These are phyloP conservation scores for Egretta garzetta DNA, from an alignment of 2,113 vertebrate genomes.

Conservation along the genomic window DNA sequence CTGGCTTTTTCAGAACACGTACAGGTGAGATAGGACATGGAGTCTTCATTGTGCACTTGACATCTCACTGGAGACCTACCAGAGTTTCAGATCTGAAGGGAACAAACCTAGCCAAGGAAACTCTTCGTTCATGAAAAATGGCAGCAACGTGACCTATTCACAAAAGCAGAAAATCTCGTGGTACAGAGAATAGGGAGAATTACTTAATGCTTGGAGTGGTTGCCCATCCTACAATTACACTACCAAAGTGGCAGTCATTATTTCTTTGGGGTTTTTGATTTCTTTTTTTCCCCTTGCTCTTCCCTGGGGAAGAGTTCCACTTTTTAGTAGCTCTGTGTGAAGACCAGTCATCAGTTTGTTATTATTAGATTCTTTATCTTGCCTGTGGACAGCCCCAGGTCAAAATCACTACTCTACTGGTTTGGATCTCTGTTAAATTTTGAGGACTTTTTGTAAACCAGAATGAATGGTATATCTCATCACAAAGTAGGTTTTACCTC, in stretches of 20 bases:
- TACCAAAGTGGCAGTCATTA: not conserved
- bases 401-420: not conserved
- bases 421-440: not conserved
- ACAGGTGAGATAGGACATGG: not conserved
- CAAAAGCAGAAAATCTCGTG: not conserved
- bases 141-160: not conserved
- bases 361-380: not conserved
- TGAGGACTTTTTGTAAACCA: not conserved
- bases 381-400: not conserved
- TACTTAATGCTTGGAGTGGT: not conserved
- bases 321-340: not conserved
- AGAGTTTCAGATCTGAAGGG: not conserved
- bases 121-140: not conserved
- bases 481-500: accelerated
- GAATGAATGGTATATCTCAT: not conserved
- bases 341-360: not conserved
- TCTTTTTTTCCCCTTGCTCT: not conserved
- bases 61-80: not conserved
- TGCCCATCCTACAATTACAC: not conserved
- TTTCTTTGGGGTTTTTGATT: not conserved
- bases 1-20: not conserved
- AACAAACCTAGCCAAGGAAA: not conserved
- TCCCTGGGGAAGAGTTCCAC: not conserved
- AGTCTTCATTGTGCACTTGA: not conserved
- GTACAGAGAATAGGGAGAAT: not conserved